Base-by-base conservation (phyloP, 2,888 invertebrate genomes). In the Leptinotarsa juncta region DNA sequence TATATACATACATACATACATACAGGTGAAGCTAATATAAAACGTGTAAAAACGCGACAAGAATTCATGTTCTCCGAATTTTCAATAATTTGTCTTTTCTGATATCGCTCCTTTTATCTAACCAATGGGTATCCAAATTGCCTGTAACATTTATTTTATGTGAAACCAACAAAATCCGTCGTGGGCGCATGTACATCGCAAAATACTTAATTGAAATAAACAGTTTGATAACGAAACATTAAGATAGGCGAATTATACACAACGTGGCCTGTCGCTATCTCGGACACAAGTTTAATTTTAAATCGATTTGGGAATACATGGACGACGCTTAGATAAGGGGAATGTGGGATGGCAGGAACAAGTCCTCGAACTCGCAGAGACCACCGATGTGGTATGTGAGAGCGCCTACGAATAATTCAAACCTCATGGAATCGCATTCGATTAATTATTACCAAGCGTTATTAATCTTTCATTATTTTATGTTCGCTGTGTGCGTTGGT, bases 281-380 rank as follows among this genome's bases (percentile, higher is more conserved):
- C 80, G 79, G 83, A 88, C 88, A 87, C 85, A 84, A 84, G 85
- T 87, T 87, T 87, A 87, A 87, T 87, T 88, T 87, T 87, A 87
- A 88, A 87, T 87, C 87, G 87, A 87, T 88, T 87, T 87, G 86
- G 86, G 85, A 78, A 77, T 82, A 85, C 85, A 87, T 81, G 84
- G 84, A 81, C 85, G 84, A 81, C 84, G 82, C 83, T 86, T 85
- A 86, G 87, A 86, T 86, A 86, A 86, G 82, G 69, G 42, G 71
- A 72, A 77, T 72, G 79, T 79, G 81, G 79, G 79, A 76, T 71
- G 78, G 75, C 32, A 62, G 48, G 55, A 70, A 71, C 69, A 70
- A 15, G 72, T 50, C 49, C 32, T 70, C 32, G 15, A 26, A 18
- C 71, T 42, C 55, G 51, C 20, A 51, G 67, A 48, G 78, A 75